A percentile compares a stretch with the other conserved stretches of the same genome.
Evolutionary conservation across 2,888 invertebrate species (phyloP).

Genomic region (Apotomis betuletana): DNA sequence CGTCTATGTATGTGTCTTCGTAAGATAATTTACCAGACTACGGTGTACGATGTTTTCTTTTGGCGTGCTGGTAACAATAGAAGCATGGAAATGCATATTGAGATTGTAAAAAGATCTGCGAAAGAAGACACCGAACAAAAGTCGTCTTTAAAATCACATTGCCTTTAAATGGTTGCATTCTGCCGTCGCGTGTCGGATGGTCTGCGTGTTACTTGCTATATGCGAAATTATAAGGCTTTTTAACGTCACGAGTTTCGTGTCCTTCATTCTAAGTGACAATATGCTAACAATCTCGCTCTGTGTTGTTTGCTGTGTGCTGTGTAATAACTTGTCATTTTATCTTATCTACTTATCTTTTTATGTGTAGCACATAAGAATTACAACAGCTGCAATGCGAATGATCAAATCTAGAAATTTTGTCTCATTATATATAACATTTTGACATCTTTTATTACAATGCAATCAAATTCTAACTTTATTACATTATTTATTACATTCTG

Average conservation of each 20-base stretch:
- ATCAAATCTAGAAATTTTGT: conserved; percentile 1
- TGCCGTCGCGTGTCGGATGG: conserved; percentile 10
- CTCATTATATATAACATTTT: neutral
- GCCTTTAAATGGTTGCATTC: conserved; percentile 10
- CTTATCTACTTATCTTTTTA: conserved; percentile 27
- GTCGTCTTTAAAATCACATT: conserved; percentile 8
- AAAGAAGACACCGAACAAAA: conserved; percentile 13
- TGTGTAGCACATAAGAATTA: neutral
- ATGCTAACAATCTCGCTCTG: conserved; percentile 17
- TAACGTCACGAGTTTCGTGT: conserved; percentile 28
- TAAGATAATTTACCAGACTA: too few species aligned
- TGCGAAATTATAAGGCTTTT: conserved; percentile 38
- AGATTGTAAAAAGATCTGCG: neutral
- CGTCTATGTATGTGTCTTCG: too few species aligned
- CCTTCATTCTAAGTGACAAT: conserved; percentile 31
- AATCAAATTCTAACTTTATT: too few species aligned
- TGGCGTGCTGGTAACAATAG: too few species aligned
- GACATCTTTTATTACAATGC: neutral
- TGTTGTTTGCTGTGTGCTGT: conserved; percentile 18
- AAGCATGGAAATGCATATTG: neutral
- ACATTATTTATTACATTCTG: too few species aligned
- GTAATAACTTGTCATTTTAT: conserved; percentile 26
- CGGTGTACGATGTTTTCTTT: too few species aligned
- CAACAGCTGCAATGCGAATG: conserved; percentile 34
- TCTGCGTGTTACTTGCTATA: conserved; percentile 8